Evolutionary conservation across 2,888 invertebrate species (phyloP), one percentile per base, ranked within the genome.

Genomic region (Anthrax anthrax): DNA sequence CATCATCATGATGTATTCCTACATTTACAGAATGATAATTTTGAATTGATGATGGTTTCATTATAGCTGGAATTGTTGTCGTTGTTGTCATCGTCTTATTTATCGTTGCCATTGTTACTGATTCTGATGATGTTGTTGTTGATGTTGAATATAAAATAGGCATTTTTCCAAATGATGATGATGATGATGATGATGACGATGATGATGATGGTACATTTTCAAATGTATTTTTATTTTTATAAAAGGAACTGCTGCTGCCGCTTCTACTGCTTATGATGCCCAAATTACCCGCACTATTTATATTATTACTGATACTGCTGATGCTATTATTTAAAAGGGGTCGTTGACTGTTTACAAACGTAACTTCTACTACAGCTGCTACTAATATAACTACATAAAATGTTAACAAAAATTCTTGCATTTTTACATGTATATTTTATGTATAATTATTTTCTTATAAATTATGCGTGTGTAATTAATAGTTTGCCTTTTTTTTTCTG

Each of bases 311-410:
- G 17, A 23, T 41, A 27, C 19, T 46, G 37, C 23, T 23, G 23
- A 41, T 39, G 18, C 43, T 48, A 37, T 48, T 51, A 23, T 46
- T 51, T 32, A 49, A 27, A 42, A 46, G 37, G 18, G 51, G 51
- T 43, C 51, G 48, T 29, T 51, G 51, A 37, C 49, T 45, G 19
- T 38, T 34, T 43, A 51, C 47, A 47, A 48, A 23, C 39, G 48
- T 12, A 12, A 32, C 12, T 12, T 32, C 29, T 32, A 32, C 6
- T 12, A 12, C 29, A 12, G 36, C 16, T n/a, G 16, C 36, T 16
- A 36, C 6, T 14, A 36, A 5, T 36, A 36, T 16, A 2, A 36
- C n/a, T 36, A 36, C 4, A 36, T 16, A 16, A 16, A 36, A 36
- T 16, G 8, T 36, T 36, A 16, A 16, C 13, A 36, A 36, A 36